Percentiles rank a stretch among this genome's conserved stretches.
Conservation (phyloP, 2,797 vertebrate genomes). For the Gymnocypris eckloni region DNA sequence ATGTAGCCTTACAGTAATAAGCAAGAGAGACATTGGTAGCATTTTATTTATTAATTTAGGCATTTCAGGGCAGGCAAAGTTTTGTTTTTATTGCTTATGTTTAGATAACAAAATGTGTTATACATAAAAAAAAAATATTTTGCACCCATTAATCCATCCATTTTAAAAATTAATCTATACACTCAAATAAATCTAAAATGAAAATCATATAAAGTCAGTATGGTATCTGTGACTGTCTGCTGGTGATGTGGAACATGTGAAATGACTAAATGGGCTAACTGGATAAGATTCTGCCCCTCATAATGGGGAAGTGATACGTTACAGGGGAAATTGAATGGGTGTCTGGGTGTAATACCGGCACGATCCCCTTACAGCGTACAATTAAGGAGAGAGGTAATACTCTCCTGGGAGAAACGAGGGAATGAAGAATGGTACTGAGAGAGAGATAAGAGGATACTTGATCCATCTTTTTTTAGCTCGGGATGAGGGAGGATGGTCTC, state of each 20-base stretch:
- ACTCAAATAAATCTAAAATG: background rate
- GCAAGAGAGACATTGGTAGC: background rate
- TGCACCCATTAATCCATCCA: background rate
- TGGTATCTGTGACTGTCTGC: background rate
- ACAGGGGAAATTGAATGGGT: constrained; percentile 49
- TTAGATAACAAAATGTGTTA: background rate
- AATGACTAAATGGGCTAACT: constrained; percentile 46
- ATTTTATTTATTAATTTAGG: background rate
- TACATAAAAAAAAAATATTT: too few relatives aligned
- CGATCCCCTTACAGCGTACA: constrained; percentile 62
- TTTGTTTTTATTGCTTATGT: too few relatives aligned
- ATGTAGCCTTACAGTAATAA: background rate
- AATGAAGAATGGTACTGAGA: constrained; percentile 17
- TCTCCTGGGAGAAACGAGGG: constrained; percentile 30
- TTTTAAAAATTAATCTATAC: background rate
- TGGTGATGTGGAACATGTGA: constrained; percentile 34
- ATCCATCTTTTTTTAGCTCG: constrained; percentile 45
- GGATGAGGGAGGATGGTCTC: constrained; percentile 13
- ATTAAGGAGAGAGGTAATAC: constrained; percentile 58
- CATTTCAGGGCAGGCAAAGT: background rate
- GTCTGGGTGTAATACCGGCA: constrained; percentile 45
- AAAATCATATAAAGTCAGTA: background rate
- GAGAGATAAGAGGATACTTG: constrained; percentile 24
- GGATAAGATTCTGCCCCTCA: constrained; percentile 11
- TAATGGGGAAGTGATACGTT: constrained; percentile 31